Evolutionary conservation across 1,140 invertebrate genomes (phyloP).

Genomic region (Microplitis mediator): DNA sequence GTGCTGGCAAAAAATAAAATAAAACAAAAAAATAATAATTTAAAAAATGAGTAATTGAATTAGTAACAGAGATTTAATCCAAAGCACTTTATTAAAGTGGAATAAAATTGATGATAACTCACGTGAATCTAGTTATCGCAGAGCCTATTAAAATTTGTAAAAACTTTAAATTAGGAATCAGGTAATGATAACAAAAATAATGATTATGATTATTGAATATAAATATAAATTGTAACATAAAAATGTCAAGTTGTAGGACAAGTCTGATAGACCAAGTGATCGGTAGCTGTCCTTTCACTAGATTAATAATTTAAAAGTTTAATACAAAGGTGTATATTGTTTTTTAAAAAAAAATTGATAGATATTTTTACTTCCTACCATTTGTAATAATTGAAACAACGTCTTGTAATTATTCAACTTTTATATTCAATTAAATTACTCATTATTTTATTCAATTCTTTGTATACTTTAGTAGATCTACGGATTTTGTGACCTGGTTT

Average conservation of each 20-base stretch:
- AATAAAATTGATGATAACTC: slow-evolving; percentile 5
- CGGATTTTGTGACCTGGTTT: neutral
- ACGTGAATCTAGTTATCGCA: slow-evolving; percentile 14
- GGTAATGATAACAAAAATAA: neutral
- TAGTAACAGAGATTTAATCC: neutral
- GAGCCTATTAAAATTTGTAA: slow-evolving; percentile 21
- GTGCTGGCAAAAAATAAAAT: neutral
- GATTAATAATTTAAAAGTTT: slow-evolving; percentile 6
- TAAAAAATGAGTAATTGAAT: too few relatives aligned
- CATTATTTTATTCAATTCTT: slow-evolving; percentile 7
- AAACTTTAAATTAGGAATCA: neutral
- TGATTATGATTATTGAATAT: too few relatives aligned
- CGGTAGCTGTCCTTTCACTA: neutral
- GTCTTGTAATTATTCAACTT: too few relatives aligned
- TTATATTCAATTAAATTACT: neutral
- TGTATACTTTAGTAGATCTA: slow-evolving; percentile 11
- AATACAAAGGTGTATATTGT: slow-evolving; percentile 1
- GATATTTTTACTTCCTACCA: slow-evolving; percentile 19
- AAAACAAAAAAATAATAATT: neutral
- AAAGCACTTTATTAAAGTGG: slow-evolving; percentile 3
- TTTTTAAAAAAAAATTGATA: slow-evolving; percentile 1
- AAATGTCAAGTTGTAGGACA: neutral
- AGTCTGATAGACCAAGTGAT: slow-evolving; percentile 3
- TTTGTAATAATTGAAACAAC: too few relatives aligned
- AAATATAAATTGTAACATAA: too few relatives aligned